Base-by-base conservation (phyloP, 2,888 invertebrate species). In the Vesta saturnalis region DNA sequence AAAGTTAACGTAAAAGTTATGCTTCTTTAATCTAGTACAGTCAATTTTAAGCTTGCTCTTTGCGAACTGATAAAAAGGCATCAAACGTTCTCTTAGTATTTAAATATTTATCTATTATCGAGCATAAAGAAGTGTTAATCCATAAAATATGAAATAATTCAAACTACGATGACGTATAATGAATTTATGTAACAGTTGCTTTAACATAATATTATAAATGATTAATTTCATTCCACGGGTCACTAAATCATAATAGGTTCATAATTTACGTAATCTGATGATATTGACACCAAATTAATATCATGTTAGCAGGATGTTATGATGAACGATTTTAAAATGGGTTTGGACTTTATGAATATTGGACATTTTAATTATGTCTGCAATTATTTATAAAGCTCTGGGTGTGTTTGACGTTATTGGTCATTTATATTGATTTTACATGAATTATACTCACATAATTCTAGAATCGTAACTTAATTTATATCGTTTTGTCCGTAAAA, bases 231-330 rank as follows among this genome's bases (percentile, higher is more conserved):
- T 68, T 63, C 68, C 64, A 58, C 55, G 63, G 60, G 60, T 18
- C 60, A 21, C 63, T 68, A 68, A 68, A 68, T 68, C 68, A 68
- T 64, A 39, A 60, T 58, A 15, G 21, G 57, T 72, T 69, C 60
- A 72, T 76, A 76, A 77, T 77, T 77, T 76, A 77, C 67, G 76
- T 70, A 76, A 77, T 78, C 76, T 75, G 76, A 77, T 77, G 76
- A 77, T 74, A 77, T 77, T 77, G 78, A 77, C 78, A 75, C 76
- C 75, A 74, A 77, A 78, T 78, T 78, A 77, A 78, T 78, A 74
- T 74, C 73, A 71, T 72, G 73, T 74, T 73, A 71, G 69, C 70
- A 70, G 70, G 61, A 67, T 60, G 64, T 70, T 73, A 72, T 77
- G 77, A 77, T 72, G 73, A 74, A 77, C 72, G 77, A 73, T 73